Conservation (phyloP, 2,888 invertebrate species). For the Macrophya annulata region DNA sequence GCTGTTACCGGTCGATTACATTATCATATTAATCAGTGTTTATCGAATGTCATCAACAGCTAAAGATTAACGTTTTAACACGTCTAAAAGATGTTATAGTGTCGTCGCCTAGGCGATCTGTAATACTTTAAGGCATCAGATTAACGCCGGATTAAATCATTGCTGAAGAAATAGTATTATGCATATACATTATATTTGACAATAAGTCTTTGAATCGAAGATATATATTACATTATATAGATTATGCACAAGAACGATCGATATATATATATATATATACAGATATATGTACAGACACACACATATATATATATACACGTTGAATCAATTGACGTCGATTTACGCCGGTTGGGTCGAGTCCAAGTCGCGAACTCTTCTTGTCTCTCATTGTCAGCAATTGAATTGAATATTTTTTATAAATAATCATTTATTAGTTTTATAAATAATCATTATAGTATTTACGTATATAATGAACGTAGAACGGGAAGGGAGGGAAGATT, state of each 20-base stretch:
- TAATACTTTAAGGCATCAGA: conserved; percentile 40
- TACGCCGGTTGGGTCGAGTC: not conserved
- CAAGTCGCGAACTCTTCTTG: not conserved
- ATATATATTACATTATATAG: not conserved
- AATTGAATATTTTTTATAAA: conserved; percentile 33
- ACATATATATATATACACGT: conserved; percentile 5
- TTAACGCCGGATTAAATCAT: conserved; percentile 32
- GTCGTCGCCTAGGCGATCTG: conserved; percentile 26
- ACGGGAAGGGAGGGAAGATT: not conserved
- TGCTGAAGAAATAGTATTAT: not conserved
- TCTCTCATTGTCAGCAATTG: conserved; percentile 12
- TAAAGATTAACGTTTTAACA: conserved; percentile 44
- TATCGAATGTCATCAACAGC: conserved; percentile 16
- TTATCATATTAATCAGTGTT: conserved; percentile 53
- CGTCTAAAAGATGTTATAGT: conserved; percentile 21
- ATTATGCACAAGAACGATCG: not conserved
- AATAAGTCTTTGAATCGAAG: not conserved
- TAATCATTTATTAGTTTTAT: conserved; percentile 19
- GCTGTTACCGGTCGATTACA: conserved; percentile 30
- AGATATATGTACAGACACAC: too few relatives aligned
- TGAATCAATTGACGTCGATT: conserved; percentile 45
- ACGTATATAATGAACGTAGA: not conserved
- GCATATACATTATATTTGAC: not conserved
- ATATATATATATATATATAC: conserved; percentile 6
- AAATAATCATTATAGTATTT: conserved; percentile 26